Base-by-base conservation (phyloP, 2,797 vertebrate genomes). In the Parauchenoglanis punctatus region DNA sequence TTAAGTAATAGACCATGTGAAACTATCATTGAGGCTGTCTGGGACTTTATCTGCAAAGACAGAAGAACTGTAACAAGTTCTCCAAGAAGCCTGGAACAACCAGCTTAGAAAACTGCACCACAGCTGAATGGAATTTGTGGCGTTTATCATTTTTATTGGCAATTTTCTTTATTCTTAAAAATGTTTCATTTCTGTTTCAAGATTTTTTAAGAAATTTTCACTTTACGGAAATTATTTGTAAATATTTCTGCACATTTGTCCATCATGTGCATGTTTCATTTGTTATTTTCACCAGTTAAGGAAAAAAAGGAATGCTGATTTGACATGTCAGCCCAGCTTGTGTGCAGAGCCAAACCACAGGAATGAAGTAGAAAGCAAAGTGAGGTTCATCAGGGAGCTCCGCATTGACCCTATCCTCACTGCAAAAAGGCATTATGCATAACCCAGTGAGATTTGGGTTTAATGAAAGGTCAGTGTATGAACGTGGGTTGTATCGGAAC, bases 391-490 rank as follows among this genome's bases (percentile, higher is more conserved):
- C 91, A 91, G 91, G 88, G 89, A 86, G 88, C 91, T 86, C 84
- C 86, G 77, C 82, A 84, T 86, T 59, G 59, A 83, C 67, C 76
- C n/a, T 58, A 89, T 61, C 76, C 85, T 72, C 2, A n/a, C 23
- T 70, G 63, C 10, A 77, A 77, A 56, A 54, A 63, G 81, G 86
- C 68, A 78, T 52, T 65, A 28, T 72, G 80, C 75, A 88, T 88
- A 93, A 93, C 89, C 90, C 92, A 89, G 91, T 46, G 90, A 90
- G 54, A 88, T 90, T 89, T 82, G 87, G 82, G 93, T 93, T 95
- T 93, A 94, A 0, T 18, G 10, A 63, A 58, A 87, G 93, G 92
- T 86, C 91, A 93, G 54, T 87, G 91, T 83, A 88, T 88, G 94
- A 91, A 91, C 78, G 49, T 91, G 87, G 93, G 92, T 94, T 93